Evolutionary conservation across 2,888 invertebrate genomes (phyloP), one percentile per base, ranked within the genome.

Genomic region (Drosophila meridiana): DNA sequence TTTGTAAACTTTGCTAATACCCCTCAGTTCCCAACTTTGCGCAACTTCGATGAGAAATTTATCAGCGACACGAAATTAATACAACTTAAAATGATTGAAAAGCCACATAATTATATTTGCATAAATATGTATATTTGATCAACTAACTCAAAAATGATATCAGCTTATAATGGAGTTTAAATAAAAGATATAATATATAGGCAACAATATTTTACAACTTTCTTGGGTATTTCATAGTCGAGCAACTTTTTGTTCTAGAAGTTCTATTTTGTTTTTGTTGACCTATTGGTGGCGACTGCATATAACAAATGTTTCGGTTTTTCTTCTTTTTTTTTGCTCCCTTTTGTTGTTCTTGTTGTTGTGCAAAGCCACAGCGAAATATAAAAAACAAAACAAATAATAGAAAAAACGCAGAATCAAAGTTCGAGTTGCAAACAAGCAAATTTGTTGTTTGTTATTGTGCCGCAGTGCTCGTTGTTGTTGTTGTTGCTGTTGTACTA

Each of bases 341-440:
- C 60, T 47, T 20, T 48, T 59, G 68, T 71, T 63, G 59, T 36
- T 55, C 45, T 50, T 70, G 43, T 76, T 83, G 59, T 65, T 78
- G 67, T 53, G 56, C 34, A 53, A 71, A 74, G 68, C 79, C 70
- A 73, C 82, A 79, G 36, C 60, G 61, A 50, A 64, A 52, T 61
- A 59, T 40, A 67, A 28, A 28, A 55, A 40, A 40, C 26, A 55
- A 55, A 56, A 30, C 34, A 52, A 64, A 61, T 47, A 68, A 28
- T 48, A 59, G 11, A 38, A 59, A 30, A 69, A 48, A 52, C 26
- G 26, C 28, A 61, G 61, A 79, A 76, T 71, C 76, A 78, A 84
- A 84, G 78, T 84, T 84, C 86, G 71, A 76, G 78, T 70, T 81
- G 73, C 87, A 75, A 83, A 84, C 87, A 81, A 78, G 78, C 84